These are phyloP conservation scores for Bradypodion ventrale DNA, from an alignment of 2,797 vertebrate species.

Conservation along the genomic window DNA sequence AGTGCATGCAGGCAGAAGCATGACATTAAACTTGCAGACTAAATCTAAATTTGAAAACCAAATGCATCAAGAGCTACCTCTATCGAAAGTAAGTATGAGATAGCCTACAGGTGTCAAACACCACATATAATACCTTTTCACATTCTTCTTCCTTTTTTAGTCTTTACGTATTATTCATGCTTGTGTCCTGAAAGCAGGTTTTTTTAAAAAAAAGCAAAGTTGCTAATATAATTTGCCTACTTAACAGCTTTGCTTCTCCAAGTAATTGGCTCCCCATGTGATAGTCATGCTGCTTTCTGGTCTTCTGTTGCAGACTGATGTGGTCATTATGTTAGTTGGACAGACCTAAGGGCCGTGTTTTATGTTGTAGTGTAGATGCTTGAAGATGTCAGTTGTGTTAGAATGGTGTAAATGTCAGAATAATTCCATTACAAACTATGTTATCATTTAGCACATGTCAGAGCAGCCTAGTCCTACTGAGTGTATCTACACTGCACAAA, in stretches of 20 bases:
- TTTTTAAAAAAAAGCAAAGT: constrained; percentile 57
- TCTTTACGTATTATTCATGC: constrained; percentile 62
- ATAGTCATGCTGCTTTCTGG: constrained; percentile 67
- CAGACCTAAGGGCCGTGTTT: not conserved
- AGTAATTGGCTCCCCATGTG: constrained; percentile 54
- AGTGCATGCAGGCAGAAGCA: constrained; percentile 96
- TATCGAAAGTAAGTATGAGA: constrained; percentile 97
- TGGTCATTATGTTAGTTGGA: constrained; percentile 25
- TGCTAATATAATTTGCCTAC: constrained; percentile 2
- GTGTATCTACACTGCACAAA: too few species aligned
- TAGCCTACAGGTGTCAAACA: constrained; percentile 73
- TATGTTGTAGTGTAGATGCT: constrained; percentile 27
- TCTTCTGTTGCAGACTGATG: constrained; percentile 48
- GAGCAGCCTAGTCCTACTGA: not conserved
- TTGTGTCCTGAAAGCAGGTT: constrained; percentile 50
- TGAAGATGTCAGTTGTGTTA: constrained; percentile 2
- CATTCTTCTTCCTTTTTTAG: constrained; percentile 67
- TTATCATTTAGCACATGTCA: not conserved
- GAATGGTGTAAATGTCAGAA: constrained; percentile 8
- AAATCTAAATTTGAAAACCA: constrained; percentile 98
- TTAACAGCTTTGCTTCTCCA: constrained; percentile 69
- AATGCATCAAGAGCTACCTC: constrained; percentile 98
- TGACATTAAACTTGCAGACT: constrained; percentile 99
- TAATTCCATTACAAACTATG: not conserved
- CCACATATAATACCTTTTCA: constrained; percentile 65